Percentiles rank a stretch among this genome's conserved stretches.
phyloP scores from a whole-genome alignment of 2,888 invertebrate species.

The Schizaphis graminum region DNA sequence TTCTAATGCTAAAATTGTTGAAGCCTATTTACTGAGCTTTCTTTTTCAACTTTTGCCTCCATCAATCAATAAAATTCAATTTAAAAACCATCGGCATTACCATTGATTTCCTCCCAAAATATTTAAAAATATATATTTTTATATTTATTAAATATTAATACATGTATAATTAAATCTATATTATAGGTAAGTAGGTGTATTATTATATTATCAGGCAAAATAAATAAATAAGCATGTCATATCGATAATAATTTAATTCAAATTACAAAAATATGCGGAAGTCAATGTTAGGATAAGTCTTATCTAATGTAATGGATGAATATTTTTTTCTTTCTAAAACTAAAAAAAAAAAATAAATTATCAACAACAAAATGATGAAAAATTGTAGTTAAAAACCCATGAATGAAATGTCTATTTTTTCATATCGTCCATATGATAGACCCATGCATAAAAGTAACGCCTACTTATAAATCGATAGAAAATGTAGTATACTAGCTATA shows the following conservation, averaged over 20 bases:
- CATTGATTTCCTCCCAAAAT: conserved; percentile 16
- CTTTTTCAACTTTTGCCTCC: not conserved
- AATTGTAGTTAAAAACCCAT: not conserved
- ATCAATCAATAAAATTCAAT: conserved; percentile 39
- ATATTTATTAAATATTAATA: conserved; percentile 4
- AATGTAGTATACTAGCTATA: not conserved
- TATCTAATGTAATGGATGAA: not conserved
- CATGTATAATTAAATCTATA: too few relatives aligned
- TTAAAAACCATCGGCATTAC: conserved; percentile 3
- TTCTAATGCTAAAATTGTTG: not conserved
- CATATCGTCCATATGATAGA: not conserved
- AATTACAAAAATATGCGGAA: not conserved
- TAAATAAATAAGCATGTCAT: not conserved
- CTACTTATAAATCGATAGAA: not conserved
- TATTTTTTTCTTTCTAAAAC: not conserved
- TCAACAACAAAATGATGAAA: not conserved
- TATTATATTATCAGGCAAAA: not conserved
- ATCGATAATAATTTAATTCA: not conserved
- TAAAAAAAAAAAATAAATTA: not conserved
- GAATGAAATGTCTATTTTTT: not conserved
- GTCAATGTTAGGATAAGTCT: not conserved
- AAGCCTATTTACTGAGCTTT: not conserved
- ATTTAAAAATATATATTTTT: not conserved
- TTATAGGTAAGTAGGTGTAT: too few relatives aligned
- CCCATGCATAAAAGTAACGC: not conserved